Base-by-base conservation (phyloP, 2,888 invertebrate species). In the Bursaphelenchus okinawaensis region DNA sequence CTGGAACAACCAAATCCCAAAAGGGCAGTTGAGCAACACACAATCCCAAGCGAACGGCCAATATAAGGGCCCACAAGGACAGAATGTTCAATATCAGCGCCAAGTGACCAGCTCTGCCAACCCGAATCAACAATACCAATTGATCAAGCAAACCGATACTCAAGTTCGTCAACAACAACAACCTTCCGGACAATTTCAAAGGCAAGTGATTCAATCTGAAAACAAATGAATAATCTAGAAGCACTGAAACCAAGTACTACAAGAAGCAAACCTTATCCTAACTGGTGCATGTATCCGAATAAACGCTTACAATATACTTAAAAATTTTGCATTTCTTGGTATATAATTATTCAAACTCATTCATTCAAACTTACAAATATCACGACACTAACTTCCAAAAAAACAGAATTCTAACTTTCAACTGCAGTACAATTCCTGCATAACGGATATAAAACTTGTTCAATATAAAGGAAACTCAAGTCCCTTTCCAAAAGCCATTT, bases 251-350 rank as follows among this genome's bases (percentile, higher is more conserved):
- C 26, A 80, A 79, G 69, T 80, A 81, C 63, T 80, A 80, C 69
- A 80, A 80, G 69, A 80, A 81, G 75, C 78, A 81, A 70, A 80
- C 80, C 20, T n/a, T n/a, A n/a, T n/a, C n/a, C n/a, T n/a, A n/a
- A n/a, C 74, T 76, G 40, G 79, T 78, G 27, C 78, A 79, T 3
- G 22, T 3, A 4, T 40, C 16, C n/a, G 22, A 59, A 50, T 59
- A 40, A 27, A 22, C 52, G 8, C 50, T 56, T 56, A 24, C n/a
- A n/a, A n/a, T n/a, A n/a, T n/a, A n/a, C n/a, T n/a, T n/a, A n/a
- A n/a, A n/a, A n/a, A n/a, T n/a, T n/a, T n/a, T n/a, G n/a, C n/a
- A n/a, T n/a, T n/a, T n/a, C n/a, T n/a, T n/a, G n/a, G n/a, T n/a
- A n/a, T n/a, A n/a, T n/a, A n/a, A n/a, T n/a, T n/a, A n/a, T n/a